Base-by-base conservation (phyloP, 2,888 invertebrate genomes). In the Parnassius apollo region DNA sequence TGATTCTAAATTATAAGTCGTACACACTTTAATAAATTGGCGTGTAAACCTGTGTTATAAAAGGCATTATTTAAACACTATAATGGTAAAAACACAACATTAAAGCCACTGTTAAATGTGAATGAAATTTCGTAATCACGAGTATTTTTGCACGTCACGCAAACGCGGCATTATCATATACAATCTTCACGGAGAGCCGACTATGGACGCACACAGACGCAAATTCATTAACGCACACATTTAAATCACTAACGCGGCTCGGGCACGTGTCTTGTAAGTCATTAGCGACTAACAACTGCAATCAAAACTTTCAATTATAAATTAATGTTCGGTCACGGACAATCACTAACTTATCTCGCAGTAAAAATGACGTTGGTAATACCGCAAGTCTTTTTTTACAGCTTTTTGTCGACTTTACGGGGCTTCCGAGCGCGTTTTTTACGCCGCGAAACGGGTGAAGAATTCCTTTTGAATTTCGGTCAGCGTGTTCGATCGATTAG, bases 221-320 rank as follows among this genome's bases (percentile, higher is more conserved):
- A 74, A 77, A 81, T 85, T 90, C 88, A 90, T 89, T 91, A 90
- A 82, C 79, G 72, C 73, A 86, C 90, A 91, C 90, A 88, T 88
- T 88, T 86, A 88, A 88, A 88, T 87, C 84, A 86, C 86, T 83
- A 83, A 85, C 81, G 77, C 12, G 44, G n/a, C 56, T 12, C 77
- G 68, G 69, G 67, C 88, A 90, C 88, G 88, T 87, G 86, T 75
- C 69, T 61, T 53, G 49, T 65, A 61, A 62, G 53, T 61, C 69
- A 76, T 76, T 80, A 78, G 75, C 73, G 71, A 68, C 65, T 69
- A 70, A 68, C 67, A 72, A 75, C 50, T 71, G 75, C 72, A 75
- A 79, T 76, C 76, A 76, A 72, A 85, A 85, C 82, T 86, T 82
- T 80, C 76, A 83, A 83, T 84, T 78, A 80, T 58, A 65, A 72